phyloP scores from a whole-genome alignment of 2,888 invertebrate genomes.

The Bhutanitis thaidina region DNA sequence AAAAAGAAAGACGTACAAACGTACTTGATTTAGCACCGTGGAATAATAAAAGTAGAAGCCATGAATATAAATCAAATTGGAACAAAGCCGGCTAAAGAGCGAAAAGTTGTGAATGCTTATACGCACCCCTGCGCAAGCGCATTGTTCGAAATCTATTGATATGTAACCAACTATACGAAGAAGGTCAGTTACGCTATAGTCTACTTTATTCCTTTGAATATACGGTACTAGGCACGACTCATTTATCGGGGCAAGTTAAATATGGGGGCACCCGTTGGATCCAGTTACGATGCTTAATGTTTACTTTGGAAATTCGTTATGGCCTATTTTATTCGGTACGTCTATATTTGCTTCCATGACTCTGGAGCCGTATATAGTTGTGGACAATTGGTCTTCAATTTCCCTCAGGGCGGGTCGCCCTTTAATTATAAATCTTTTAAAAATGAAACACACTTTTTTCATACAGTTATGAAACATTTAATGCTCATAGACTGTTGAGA shows the following conservation, averaged over 20 bases:
- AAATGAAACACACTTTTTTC: too few relatives aligned
- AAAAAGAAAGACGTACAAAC: conserved; percentile 43
- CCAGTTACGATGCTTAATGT: conserved; percentile 71
- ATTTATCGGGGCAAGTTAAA: conserved; percentile 26
- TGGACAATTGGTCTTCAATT: neutral
- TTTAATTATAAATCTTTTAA: too few relatives aligned
- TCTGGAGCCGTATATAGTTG: conserved; percentile 42
- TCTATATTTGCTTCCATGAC: conserved; percentile 53
- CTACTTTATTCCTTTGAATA: conserved; percentile 22
- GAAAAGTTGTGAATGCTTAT: conserved; percentile 74
- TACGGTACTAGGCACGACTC: neutral
- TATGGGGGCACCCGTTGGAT: conserved; percentile 67
- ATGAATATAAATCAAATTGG: conserved; percentile 80
- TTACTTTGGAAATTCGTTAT: conserved; percentile 78
- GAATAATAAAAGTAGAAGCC: conserved; percentile 67
- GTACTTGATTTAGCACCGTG: conserved; percentile 67
- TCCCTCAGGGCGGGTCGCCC: neutral
- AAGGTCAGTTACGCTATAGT: conserved; percentile 21
- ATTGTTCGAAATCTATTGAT: conserved; percentile 47
- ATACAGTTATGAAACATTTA: too few relatives aligned
- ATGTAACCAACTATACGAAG: conserved; percentile 26
- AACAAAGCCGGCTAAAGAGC: conserved; percentile 75
- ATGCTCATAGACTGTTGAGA: too few relatives aligned
- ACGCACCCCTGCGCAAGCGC: conserved; percentile 55
- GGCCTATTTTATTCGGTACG: conserved; percentile 57